Base-by-base conservation (phyloP, 2,113 vertebrate species). In the Camelus dromedarius region DNA sequence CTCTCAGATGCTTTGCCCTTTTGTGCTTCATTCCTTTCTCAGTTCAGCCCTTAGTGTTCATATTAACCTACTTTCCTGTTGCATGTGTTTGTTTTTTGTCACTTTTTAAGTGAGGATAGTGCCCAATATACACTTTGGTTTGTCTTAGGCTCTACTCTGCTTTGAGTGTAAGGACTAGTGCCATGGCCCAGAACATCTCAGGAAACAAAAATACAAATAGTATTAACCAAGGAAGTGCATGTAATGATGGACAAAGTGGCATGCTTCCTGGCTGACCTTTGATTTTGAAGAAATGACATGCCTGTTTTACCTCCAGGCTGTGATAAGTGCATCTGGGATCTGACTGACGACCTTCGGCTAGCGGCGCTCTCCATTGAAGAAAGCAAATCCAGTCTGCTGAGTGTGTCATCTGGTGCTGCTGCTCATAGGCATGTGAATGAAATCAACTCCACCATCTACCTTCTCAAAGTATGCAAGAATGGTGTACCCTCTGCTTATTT, bases 251-350 rank as follows among this genome's bases (percentile, higher is more conserved):
- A 16, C 54, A n/a, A 38, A 64, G 79, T 15, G 32, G 32, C n/a
- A 22, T 81, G 75, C 52, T 76, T 96, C 56, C 54, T 24, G 38
- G 24, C 69, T 52, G 84, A 69, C 87, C 54, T 91, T 73, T 32
- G 50, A 79, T 28, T 67, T 58, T 77, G 62, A 95, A 38, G 97
- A 97, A 93, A 28, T 93, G 1, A 24, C 50, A 3, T 3, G n/a
- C 5, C 90, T 5, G 26, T 95, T 98, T 97, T 82, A 35, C 96
- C 88, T 60, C 24, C 96, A 99, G 99, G 98, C 96, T 99, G 99
- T 46, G 99, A 99, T 91, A 99, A 99, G 64, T 99, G 99, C 64
- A 99, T 99, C 93, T 99, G 99, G 99, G 99, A 99, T 98, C 98
- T 99, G 98, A 99, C 99, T 12, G 99, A 99, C 32, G 99, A 99